These are phyloP conservation scores for Drosophila maculinotata DNA, from an alignment of 2,888 invertebrate genomes.

Conservation along the genomic window DNA sequence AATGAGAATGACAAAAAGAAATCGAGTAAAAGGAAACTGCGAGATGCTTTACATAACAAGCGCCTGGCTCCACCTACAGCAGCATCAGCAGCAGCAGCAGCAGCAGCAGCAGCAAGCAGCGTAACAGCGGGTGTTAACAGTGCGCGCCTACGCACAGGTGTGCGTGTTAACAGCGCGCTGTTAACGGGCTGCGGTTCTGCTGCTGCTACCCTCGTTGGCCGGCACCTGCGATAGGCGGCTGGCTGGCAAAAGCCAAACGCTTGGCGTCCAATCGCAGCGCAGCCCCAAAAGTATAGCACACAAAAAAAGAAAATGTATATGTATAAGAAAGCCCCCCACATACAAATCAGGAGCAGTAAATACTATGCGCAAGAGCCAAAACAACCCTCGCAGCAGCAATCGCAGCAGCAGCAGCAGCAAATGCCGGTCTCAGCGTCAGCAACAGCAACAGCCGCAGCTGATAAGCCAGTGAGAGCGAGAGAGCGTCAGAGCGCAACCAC, in stretches of 20 bases:
- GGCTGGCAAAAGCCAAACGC: conserved; percentile 43
- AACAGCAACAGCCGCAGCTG: conserved; percentile 47
- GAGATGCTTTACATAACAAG: conserved; percentile 24
- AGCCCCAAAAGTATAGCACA: conserved; percentile 51
- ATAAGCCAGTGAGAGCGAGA: conserved; percentile 55
- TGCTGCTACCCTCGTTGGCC: conserved; percentile 61
- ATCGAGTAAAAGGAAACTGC: conserved; percentile 28
- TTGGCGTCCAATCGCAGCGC: conserved; percentile 65
- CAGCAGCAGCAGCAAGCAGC: not conserved
- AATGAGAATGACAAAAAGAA: conserved; percentile 8
- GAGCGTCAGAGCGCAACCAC: conserved; percentile 59
- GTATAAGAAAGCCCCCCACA: conserved; percentile 16
- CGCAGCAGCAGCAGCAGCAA: conserved; percentile 40
- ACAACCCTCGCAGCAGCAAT: conserved; percentile 61
- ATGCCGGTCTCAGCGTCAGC: conserved; percentile 60
- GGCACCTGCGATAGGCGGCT: conserved; percentile 80
- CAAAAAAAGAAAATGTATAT: conserved; percentile 2
- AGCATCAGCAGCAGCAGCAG: not conserved
- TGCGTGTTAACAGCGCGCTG: conserved; percentile 50
- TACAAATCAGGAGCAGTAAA: conserved; percentile 20
- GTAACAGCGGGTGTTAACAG: conserved; percentile 40
- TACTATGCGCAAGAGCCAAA: conserved; percentile 74
- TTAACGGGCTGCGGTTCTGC: conserved; percentile 35
- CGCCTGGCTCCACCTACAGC: conserved; percentile 65
- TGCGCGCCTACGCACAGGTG: conserved; percentile 71